Conservation (phyloP, 30 jellyfish, hydroid and myxozoan species). For the Aurelia coerulea region DNA sequence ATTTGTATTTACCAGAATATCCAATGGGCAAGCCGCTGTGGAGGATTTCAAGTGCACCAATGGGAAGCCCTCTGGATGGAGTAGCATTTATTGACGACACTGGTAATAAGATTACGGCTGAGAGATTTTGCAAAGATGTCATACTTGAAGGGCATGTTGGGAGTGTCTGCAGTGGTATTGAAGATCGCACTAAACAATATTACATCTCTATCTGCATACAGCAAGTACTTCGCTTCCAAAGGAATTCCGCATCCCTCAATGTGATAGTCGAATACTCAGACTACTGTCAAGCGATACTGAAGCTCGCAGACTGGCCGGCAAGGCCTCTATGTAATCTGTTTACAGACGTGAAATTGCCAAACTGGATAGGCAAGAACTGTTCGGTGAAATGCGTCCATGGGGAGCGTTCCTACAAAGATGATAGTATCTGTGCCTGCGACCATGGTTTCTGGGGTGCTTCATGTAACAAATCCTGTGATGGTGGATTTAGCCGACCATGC, state of each 20-base stretch:
- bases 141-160: slow-evolving; percentile 53
- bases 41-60: slow-evolving; percentile 55
- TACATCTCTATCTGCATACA: slow-evolving; percentile 41
- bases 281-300: slow-evolving; percentile 29
- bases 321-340: slow-evolving; percentile 51
- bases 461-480: slow-evolving; percentile 52
- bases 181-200: slow-evolving; percentile 16
- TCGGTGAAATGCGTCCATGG: slow-evolving; percentile 61
- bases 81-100: slow-evolving; percentile 48
- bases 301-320: slow-evolving; percentile 70
- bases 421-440: slow-evolving; percentile 43
- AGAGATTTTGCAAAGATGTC: slow-evolving; percentile 42
- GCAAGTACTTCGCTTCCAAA: background rate
- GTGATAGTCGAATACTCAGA: slow-evolving; percentile 51
- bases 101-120: slow-evolving; percentile 2
- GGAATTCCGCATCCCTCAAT: slow-evolving; percentile 30
- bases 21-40: slow-evolving; percentile 59
- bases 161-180: slow-evolving; percentile 17
- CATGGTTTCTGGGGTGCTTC: slow-evolving; percentile 59
- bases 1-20: slow-evolving; percentile 48
- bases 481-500: slow-evolving; percentile 68
- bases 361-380: slow-evolving; percentile 70
- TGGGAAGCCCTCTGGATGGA: slow-evolving; percentile 25
- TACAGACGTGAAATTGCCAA: slow-evolving; percentile 32
- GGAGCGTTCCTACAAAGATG: slow-evolving; percentile 16